These are phyloP conservation scores for Ornithoptera priamus DNA, from an alignment of 2,888 invertebrate genomes.

Conservation along the genomic window DNA sequence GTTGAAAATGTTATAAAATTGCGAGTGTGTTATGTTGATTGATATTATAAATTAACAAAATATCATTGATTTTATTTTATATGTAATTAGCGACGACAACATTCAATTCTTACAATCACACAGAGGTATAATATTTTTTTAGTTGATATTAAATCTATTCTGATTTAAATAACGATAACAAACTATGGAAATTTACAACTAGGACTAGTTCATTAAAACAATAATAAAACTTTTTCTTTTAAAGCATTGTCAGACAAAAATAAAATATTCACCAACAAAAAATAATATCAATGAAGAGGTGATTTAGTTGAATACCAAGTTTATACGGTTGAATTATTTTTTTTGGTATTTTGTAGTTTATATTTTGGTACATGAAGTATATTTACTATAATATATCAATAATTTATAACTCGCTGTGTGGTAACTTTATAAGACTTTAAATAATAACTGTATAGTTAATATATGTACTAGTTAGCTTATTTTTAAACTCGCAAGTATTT, in stretches of 20 bases:
- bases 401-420: neutral
- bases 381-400: neutral
- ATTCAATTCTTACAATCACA: conserved; percentile 1
- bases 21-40: neutral
- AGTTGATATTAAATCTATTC: neutral
- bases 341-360: neutral
- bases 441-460: conserved; percentile 7
- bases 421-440: conserved; percentile 17
- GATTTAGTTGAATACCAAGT: neutral
- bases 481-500: conserved; percentile 10
- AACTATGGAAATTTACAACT: conserved; percentile 19
- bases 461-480: conserved; percentile 4
- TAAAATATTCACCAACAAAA: neutral
- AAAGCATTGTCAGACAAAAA: neutral
- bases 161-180: conserved; percentile 1
- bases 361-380: neutral
- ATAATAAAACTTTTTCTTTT: conserved; percentile 6
- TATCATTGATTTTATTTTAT: neutral
- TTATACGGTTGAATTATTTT: neutral
- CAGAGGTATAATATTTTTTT: neutral
- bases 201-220: conserved; percentile 27
- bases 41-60: no score
- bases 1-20: neutral
- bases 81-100: neutral
- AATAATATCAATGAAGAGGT: neutral